Evolutionary conservation across 2,797 vertebrate species (phyloP), one percentile per base, ranked within the genome.

Genomic region (Sylvilagus floridanus): DNA sequence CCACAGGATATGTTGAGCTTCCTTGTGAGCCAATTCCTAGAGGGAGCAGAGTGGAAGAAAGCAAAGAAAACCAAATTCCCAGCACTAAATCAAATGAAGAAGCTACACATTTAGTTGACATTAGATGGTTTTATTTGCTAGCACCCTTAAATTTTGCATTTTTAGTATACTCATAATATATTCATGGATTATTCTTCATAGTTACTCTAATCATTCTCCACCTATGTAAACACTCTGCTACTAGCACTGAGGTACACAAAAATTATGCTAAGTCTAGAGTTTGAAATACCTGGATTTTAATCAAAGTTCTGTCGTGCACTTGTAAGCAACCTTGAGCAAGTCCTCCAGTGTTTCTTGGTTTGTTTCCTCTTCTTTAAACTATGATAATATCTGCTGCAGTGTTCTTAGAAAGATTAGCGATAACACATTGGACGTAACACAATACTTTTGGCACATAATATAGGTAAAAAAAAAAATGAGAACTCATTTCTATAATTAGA

Each of bases 281-380:
- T 57, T 79, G 72, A 52, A 42, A 81, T 12, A 69, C 5, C 16
- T 57, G 42, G 13, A 52, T 90, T 88, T 68, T 81, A 7, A 37
- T 95, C 71, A 52, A 4, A 57, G 52, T 68, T 69, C 42, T 95
- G 93, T 82, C 7, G 17, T 22, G 54, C 60, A 42, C 42, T 37
- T 72, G 24, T 62, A 92, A 69, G 19, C 82, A 75, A 50, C 22
- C 0, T 68, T 77, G 2, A 92, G 7, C 24, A 42, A 84, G 35
- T 26, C 30, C 22, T 37, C 93, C 84, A 37, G 37, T 37, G 32
- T 73, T 28, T 88, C 83, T 37, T 57, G 26, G 28, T 42, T 63
- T 96, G 19, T 26, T 82, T 77, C 22, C 65, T 93, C 28, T 30
- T 62, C 47, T 86, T 72, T 92, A 84, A 95, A 88, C 77, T 75